These are phyloP conservation scores for Ypsolopha scabrella DNA, from an alignment of 2,888 invertebrate species.

Conservation along the genomic window DNA sequence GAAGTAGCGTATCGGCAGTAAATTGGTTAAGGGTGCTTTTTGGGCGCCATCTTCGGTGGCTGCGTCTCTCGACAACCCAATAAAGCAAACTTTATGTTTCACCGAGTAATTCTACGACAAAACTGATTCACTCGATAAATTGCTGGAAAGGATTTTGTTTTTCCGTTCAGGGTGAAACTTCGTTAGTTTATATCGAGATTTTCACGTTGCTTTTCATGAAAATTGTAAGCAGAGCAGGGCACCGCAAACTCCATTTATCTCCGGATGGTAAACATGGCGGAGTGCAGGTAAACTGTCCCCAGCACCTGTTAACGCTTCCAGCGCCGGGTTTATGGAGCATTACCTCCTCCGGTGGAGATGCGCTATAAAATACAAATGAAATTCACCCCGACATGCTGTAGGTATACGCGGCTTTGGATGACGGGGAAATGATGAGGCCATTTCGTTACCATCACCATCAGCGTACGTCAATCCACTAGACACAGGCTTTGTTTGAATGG, in stretches of 20 bases:
- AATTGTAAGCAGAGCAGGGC: too few relatives aligned
- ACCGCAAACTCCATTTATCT: background rate
- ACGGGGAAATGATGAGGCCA: too few relatives aligned
- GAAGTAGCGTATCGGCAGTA: background rate
- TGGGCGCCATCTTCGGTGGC: background rate
- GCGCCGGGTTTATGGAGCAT: conserved; percentile 8
- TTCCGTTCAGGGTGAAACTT: too few relatives aligned
- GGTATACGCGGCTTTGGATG: too few relatives aligned
- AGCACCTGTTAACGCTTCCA: conserved; percentile 5
- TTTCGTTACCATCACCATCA: too few relatives aligned
- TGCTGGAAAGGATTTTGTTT: too few relatives aligned
- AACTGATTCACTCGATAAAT: background rate
- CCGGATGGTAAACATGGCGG: background rate
- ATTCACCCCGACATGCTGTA: background rate
- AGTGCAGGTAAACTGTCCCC: background rate
- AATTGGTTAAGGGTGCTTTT: conserved; percentile 1
- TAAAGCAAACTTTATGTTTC: background rate
- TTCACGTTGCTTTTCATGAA: too few relatives aligned
- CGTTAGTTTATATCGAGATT: too few relatives aligned
- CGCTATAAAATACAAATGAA: conserved; percentile 8
- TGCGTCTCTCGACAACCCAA: background rate
- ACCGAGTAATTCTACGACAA: background rate
- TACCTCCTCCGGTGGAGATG: conserved; percentile 5
- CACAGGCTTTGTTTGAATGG: too few relatives aligned
- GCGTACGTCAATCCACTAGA: too few relatives aligned